A percentile compares a stretch with the other conserved stretches of the same genome.
phyloP scores from a whole-genome alignment of 2,888 invertebrate species.

The Imbricaverruca yamaguchii region DNA sequence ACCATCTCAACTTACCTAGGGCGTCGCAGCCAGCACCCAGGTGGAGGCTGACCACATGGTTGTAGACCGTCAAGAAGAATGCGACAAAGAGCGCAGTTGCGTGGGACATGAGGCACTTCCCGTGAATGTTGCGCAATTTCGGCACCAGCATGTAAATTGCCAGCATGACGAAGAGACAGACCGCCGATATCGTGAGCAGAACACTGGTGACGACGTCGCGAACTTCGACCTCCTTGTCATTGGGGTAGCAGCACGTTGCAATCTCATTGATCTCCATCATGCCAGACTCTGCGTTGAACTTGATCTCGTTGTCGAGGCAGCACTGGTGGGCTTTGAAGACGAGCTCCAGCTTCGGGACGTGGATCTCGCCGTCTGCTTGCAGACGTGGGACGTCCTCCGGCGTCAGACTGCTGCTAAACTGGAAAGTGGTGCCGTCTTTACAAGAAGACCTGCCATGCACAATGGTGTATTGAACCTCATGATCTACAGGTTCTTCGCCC shows the following conservation, averaged over 20 bases:
- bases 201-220: background rate
- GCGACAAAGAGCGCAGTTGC: conserved; percentile 6
- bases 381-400: background rate
- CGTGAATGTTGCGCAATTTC: background rate
- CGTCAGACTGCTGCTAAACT: background rate
- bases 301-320: background rate
- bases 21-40: background rate
- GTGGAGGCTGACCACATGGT: background rate
- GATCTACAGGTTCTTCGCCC: background rate
- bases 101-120: conserved; percentile 13
- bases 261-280: background rate
- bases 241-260: background rate
- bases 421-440: background rate
- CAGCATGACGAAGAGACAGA: conserved; percentile 15
- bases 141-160: conserved; percentile 11
- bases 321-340: background rate
- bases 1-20: background rate
- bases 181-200: background rate
- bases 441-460: background rate
- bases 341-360: background rate
- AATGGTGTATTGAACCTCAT: background rate
- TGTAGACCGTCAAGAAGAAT: conserved; percentile 5
- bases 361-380: background rate
- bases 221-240: background rate
- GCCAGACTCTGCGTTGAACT: background rate